phyloP scores from a whole-genome alignment of 2,888 invertebrate species.

The Pollenia griseotomentosa region DNA sequence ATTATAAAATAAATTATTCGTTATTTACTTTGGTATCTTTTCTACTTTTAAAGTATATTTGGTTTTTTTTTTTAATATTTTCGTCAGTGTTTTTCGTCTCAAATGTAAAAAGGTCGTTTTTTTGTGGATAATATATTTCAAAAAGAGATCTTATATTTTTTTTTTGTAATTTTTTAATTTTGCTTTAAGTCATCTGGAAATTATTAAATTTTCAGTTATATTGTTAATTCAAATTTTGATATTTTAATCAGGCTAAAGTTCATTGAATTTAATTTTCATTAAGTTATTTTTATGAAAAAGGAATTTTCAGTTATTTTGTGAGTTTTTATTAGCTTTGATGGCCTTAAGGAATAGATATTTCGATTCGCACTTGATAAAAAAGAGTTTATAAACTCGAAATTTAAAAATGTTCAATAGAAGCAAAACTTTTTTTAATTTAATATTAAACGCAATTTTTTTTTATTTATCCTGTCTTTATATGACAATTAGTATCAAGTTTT shows the following conservation, averaged over 20 bases:
- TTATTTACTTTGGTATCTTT: constrained; percentile 39
- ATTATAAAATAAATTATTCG: constrained; percentile 48
- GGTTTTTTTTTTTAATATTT: neutral
- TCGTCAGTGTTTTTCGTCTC: constrained; percentile 11
- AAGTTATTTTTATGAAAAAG: no score
- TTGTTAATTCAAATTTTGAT: no score
- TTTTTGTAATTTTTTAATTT: constrained; percentile 14
- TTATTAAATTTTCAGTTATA: constrained; percentile 59
- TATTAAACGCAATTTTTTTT: no score
- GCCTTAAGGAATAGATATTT: constrained; percentile 27
- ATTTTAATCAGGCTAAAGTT: no score
- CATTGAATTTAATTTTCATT: no score
- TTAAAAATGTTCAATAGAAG: no score
- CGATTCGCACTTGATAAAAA: neutral
- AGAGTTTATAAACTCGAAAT: no score
- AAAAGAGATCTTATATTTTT: constrained; percentile 68
- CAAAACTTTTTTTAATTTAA: no score
- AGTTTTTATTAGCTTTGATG: neutral
- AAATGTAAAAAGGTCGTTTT: constrained; percentile 49
- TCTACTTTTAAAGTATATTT: neutral
- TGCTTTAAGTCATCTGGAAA: constrained; percentile 62
- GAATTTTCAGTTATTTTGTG: neutral
- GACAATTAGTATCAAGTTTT: no score
- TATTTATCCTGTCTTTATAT: no score
- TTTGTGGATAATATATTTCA: constrained; percentile 61